Evolutionary conservation across 2,797 vertebrate species (phyloP).

Genomic region (Falco berigora): DNA sequence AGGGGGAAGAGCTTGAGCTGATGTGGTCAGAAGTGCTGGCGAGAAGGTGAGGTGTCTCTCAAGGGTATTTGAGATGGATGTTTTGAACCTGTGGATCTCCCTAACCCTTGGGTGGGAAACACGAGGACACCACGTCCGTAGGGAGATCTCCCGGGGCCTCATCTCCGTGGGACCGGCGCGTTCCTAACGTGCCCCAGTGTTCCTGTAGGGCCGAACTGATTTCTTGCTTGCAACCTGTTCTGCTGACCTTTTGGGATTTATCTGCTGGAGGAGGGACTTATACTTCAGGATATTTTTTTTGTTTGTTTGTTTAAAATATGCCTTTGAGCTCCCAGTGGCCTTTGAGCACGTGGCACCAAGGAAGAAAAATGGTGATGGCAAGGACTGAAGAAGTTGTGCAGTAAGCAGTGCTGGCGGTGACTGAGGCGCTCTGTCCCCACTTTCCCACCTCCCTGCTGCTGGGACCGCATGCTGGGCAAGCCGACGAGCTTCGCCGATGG

Average conservation of each 20-base stretch:
- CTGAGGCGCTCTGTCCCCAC: not conserved
- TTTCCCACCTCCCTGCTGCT: not conserved
- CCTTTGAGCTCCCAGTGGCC: constrained; percentile 8
- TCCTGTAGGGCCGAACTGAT: not conserved
- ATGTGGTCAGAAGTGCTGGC: not conserved
- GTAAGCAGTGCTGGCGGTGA: not conserved
- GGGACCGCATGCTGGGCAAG: not conserved
- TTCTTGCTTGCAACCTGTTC: not conserved
- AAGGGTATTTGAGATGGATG: not conserved
- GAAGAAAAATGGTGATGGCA: not conserved
- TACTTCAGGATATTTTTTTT: not conserved
- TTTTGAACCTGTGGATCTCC: not conserved
- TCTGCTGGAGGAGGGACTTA: not conserved
- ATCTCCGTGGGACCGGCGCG: not conserved
- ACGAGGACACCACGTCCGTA: not conserved
- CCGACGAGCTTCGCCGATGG: not conserved
- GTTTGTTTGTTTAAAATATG: constrained; percentile 33
- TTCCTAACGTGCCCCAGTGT: not conserved
- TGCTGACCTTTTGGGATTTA: not conserved
- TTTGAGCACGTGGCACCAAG: constrained; percentile 43
- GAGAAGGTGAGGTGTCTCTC: not conserved
- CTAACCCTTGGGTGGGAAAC: not conserved
- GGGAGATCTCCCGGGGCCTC: not conserved
- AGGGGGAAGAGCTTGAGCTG: not conserved
- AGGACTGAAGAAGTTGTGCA: not conserved